Evolutionary conservation across 2,113 vertebrate genomes (phyloP).

Genomic region (Excalfactoria chinensis): DNA sequence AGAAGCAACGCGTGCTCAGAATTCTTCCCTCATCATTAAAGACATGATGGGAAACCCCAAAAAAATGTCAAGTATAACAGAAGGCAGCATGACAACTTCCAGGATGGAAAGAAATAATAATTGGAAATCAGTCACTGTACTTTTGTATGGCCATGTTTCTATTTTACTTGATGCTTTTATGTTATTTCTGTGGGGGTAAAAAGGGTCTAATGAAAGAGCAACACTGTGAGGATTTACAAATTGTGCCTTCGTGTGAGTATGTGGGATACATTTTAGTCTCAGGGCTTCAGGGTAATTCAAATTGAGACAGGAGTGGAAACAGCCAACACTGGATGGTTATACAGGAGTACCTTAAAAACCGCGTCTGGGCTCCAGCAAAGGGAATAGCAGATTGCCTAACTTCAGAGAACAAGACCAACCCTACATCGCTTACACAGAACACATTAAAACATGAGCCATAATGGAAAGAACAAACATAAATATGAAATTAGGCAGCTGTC

Average conservation of each 20-base stretch:
- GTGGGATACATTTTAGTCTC: not conserved
- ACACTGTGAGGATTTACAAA: not conserved
- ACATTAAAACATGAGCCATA: not conserved
- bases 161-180: not conserved
- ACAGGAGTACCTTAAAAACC: not conserved
- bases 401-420: not conserved
- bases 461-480: not conserved
- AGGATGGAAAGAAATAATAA: rapidly evolving
- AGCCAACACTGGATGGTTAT: not conserved
- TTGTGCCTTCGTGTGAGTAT: not conserved
- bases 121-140: not conserved
- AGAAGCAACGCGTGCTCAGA: constrained; percentile 22
- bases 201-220: not conserved
- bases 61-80: constrained; percentile 43
- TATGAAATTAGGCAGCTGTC: not conserved
- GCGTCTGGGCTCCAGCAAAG: not conserved
- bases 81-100: constrained; percentile 6
- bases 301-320: not conserved
- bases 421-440: not conserved
- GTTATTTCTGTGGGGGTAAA: not conserved
- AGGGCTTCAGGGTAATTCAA: not conserved
- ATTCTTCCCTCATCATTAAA: constrained; percentile 27
- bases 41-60: constrained; percentile 11
- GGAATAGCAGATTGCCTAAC: not conserved
- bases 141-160: not conserved